Evolutionary conservation across 1,140 invertebrate genomes (phyloP).

Genomic region (Leucophenga varia): DNA sequence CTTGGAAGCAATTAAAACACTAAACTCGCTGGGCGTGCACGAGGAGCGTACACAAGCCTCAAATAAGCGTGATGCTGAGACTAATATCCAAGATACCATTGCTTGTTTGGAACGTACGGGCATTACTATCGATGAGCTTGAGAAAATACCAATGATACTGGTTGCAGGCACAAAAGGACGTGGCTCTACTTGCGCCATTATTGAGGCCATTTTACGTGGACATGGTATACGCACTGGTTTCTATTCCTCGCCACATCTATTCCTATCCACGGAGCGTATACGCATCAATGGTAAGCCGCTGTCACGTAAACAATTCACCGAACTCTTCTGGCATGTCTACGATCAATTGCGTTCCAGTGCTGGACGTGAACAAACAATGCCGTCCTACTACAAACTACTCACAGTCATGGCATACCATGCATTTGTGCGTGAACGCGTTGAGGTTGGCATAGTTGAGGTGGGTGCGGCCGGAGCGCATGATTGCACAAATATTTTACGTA

Average conservation of each 20-base stretch:
- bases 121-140: slow-evolving; percentile 9
- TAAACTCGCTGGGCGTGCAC: no score
- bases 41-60: no score
- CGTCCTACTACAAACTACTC: slow-evolving; percentile 91
- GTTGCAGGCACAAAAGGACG: slow-evolving; percentile 37
- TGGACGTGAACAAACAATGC: slow-evolving; percentile 71
- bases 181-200: slow-evolving; percentile 90
- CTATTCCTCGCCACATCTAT: slow-evolving; percentile 92
- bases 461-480: slow-evolving; percentile 95
- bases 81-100: slow-evolving; percentile 26
- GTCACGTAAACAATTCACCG: slow-evolving; percentile 69
- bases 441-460: slow-evolving; percentile 96
- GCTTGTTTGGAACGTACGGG: slow-evolving; percentile 26
- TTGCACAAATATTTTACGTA: slow-evolving; percentile 86
- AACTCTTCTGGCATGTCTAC: slow-evolving; percentile 84
- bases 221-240: slow-evolving; percentile 91
- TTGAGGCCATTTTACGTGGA: slow-evolving; percentile 82
- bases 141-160: slow-evolving; percentile 32
- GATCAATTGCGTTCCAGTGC: slow-evolving; percentile 59
- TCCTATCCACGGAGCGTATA: slow-evolving; percentile 90
- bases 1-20: no score
- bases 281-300: slow-evolving; percentile 84
- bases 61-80: slow-evolving; percentile 4
- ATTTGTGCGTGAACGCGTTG: slow-evolving; percentile 82
- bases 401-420: slow-evolving; percentile 90